Conservation (phyloP, 2,113 vertebrate genomes). For the Equus przewalskii region DNA sequence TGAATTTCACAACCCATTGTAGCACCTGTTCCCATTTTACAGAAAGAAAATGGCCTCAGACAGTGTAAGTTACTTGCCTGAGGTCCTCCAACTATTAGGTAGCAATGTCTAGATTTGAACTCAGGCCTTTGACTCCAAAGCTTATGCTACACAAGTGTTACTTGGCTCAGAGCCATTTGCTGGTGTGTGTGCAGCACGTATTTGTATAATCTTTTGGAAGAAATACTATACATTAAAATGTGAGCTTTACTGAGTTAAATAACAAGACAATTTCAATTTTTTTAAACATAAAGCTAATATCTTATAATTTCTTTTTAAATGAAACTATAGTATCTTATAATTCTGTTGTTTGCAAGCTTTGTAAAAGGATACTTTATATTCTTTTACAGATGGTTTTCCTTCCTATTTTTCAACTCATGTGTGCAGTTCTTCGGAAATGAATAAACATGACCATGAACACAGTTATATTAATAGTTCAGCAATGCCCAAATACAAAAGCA, state of each 20-base stretch:
- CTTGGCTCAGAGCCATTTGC: neutral
- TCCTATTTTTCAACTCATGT: neutral
- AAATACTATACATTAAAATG: neutral
- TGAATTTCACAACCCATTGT: neutral
- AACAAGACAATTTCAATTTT: neutral
- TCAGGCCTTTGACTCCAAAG: neutral
- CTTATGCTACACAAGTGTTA: neutral
- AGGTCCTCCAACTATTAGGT: neutral
- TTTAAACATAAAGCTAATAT: neutral
- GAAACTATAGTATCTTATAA: neutral
- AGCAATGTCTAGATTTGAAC: neutral
- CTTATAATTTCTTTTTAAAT: slow-evolving; percentile 2
- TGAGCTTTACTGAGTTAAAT: slow-evolving; percentile 55
- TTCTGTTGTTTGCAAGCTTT: neutral
- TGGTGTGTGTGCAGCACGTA: neutral
- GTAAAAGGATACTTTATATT: neutral
- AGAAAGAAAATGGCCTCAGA: neutral
- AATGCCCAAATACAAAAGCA: slow-evolving; percentile 29
- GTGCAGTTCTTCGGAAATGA: neutral
- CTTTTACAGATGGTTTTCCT: neutral
- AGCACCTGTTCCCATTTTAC: neutral
- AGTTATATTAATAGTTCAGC: neutral
- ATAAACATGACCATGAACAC: neutral
- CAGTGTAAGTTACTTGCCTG: neutral
- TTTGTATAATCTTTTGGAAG: neutral